phyloP scores from a whole-genome alignment of 2,797 vertebrate species.

The Zalophus californianus region DNA sequence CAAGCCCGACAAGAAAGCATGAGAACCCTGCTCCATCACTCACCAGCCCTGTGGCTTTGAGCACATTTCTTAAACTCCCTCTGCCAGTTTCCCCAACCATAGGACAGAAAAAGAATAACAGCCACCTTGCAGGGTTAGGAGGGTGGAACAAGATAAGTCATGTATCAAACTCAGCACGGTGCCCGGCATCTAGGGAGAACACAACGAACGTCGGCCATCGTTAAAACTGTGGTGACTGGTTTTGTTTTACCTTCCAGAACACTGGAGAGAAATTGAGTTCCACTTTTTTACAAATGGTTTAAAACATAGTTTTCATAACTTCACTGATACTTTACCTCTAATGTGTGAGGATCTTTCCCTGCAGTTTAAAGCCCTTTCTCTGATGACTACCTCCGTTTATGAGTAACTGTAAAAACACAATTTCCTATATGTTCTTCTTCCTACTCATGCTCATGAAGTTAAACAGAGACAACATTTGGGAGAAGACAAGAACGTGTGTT shows the following conservation, averaged over 20 bases:
- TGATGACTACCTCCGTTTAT: neutral
- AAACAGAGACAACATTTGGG: neutral
- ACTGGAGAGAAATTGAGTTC: neutral
- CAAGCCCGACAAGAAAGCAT: neutral
- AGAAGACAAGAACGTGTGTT: neutral
- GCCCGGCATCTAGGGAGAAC: neutral
- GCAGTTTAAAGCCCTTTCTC: neutral
- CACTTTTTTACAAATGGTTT: constrained; percentile 10
- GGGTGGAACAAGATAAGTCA: neutral
- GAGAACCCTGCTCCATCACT: neutral
- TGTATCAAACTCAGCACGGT: neutral
- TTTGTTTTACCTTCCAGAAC: constrained; percentile 6
- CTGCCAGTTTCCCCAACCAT: neutral
- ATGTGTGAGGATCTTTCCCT: neutral
- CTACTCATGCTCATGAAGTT: neutral
- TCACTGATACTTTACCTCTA: neutral
- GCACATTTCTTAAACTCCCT: neutral
- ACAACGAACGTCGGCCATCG: no score
- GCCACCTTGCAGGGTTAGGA: neutral
- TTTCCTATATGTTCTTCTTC: neutral
- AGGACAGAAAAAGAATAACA: neutral
- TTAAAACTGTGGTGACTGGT: neutral
- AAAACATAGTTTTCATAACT: constrained; percentile 37
- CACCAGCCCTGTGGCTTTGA: neutral
- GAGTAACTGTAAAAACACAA: constrained; percentile 18